Percentiles rank a stretch among this genome's conserved stretches.
These are phyloP conservation scores for Machimus rusticus DNA, from an alignment of 2,888 invertebrate genomes.

Conservation along the genomic window DNA sequence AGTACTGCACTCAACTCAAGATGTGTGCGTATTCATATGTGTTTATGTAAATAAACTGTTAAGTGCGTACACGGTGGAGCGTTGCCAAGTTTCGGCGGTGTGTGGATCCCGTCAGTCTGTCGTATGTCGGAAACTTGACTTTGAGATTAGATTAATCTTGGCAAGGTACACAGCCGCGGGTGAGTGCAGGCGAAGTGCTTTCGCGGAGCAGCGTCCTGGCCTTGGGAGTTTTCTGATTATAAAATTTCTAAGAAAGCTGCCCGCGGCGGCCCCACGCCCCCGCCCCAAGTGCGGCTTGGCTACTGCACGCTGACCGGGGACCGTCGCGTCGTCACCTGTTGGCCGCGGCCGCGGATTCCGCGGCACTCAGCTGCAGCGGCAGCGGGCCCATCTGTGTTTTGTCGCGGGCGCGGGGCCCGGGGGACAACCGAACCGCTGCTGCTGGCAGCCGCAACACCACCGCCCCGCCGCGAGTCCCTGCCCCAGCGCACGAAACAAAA, in stretches of 20 bases:
- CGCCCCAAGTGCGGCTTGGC: neutral
- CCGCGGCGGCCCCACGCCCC: neutral
- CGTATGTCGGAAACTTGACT: conserved; percentile 29
- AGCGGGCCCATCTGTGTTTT: neutral
- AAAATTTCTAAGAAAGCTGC: conserved; percentile 6
- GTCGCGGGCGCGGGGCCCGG: neutral
- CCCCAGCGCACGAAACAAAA: neutral
- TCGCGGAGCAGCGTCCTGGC: neutral
- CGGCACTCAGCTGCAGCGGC: neutral
- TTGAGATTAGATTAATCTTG: conserved; percentile 33
- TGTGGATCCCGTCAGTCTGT: conserved; percentile 31
- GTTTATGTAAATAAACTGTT: conserved; percentile 10
- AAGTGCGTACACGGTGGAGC: conserved; percentile 9
- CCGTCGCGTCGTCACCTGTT: neutral
- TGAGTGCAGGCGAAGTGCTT: neutral
- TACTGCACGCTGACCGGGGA: neutral
- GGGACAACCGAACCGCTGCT: neutral
- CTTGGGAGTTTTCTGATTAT: conserved; percentile 9
- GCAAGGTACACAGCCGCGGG: neutral
- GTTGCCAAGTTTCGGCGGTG: conserved; percentile 27
- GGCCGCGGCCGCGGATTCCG: neutral
- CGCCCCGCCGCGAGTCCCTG: neutral
- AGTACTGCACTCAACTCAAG: neutral
- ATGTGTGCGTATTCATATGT: neutral
- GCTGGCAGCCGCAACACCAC: neutral